Percentiles rank a stretch among this genome's conserved stretches.
phyloP scores from a whole-genome alignment of 2,113 vertebrate species.

The Mungos mungo region DNA sequence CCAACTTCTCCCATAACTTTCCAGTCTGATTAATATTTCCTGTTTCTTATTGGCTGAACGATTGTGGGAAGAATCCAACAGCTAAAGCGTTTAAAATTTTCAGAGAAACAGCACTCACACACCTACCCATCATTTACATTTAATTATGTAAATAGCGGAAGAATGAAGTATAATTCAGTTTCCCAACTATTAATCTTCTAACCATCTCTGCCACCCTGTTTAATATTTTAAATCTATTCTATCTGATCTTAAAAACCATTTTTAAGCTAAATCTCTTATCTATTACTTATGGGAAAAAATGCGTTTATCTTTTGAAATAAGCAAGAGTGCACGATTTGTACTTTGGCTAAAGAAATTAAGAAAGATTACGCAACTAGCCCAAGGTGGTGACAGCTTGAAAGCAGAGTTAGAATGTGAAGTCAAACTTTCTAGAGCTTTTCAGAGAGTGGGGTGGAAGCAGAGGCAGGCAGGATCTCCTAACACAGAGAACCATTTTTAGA shows the following conservation, averaged over 20 bases:
- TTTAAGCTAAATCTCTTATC: neutral
- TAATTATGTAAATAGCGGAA: neutral
- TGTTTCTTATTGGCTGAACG: neutral
- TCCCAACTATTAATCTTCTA: neutral
- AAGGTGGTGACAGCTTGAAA: neutral
- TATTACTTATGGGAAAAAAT: neutral
- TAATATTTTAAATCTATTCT: neutral
- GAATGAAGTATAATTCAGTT: neutral
- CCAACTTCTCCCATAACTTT: neutral
- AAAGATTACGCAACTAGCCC: neutral
- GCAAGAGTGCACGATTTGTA: neutral
- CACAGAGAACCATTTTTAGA: neutral
- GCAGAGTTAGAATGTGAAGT: neutral
- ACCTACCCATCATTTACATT: neutral
- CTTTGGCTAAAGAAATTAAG: constrained; percentile 7
- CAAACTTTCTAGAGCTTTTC: neutral
- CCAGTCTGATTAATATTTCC: constrained; percentile 12
- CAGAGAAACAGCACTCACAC: neutral
- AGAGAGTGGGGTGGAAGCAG: neutral
- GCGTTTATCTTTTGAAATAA: constrained; percentile 15
- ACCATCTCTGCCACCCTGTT: neutral
- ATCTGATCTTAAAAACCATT: neutral
- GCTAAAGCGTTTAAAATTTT: neutral
- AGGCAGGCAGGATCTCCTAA: neutral
- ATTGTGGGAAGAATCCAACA: neutral